Base-by-base conservation (phyloP, 2,113 vertebrate genomes). In the Nicator chloris region DNA sequence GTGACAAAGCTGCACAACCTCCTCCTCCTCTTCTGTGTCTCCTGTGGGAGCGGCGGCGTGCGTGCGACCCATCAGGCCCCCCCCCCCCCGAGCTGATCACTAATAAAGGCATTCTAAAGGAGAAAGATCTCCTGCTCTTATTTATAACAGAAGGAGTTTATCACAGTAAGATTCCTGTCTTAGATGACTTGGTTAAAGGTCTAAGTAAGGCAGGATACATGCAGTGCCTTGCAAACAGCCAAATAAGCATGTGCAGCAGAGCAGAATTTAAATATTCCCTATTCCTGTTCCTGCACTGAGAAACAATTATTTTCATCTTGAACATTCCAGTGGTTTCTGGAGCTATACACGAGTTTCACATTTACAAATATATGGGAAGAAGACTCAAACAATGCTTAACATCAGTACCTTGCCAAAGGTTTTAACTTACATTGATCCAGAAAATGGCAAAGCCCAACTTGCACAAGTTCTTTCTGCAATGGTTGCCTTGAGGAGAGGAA, bases 371-470 rank as follows among this genome's bases (percentile, higher is more conserved):
- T 4, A 76, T 3, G 9, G 56, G 42, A 76, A 92, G 39, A 86
- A 66, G 61, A 37, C n/a, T 76, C 39, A 64, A 86, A 75, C 10
- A 20, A 12, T 2, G 1, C 27, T 51, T 59, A 45, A 50, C 53
- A 57, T 24, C 59, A 44, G 31, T 39, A 76, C 16, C 4, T 19
- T 61, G 40, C 56, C 53, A 68, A 72, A 72, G 22, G 26, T 37
- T 59, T 92, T 88, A 87, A 86, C 24, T 65, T 49, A 28, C 44
- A 76, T n/a, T 7, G 13, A 85, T 90, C 40, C 73, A 94, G 73
- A 94, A 96, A 94, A 94, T 51, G 63, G 82, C 75, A 93, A 92
- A 27, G 4, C 33, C 85, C 60, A 92, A 80, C 80, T 90, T 91
- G 56, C 3, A 28, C 37, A 85, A 91, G 54, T 61, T 73, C 81